A percentile compares a stretch with the other conserved stretches of the same genome.
phyloP scores from a whole-genome alignment of 2,888 invertebrate genomes.

The Rhagophthalmus giganteus region DNA sequence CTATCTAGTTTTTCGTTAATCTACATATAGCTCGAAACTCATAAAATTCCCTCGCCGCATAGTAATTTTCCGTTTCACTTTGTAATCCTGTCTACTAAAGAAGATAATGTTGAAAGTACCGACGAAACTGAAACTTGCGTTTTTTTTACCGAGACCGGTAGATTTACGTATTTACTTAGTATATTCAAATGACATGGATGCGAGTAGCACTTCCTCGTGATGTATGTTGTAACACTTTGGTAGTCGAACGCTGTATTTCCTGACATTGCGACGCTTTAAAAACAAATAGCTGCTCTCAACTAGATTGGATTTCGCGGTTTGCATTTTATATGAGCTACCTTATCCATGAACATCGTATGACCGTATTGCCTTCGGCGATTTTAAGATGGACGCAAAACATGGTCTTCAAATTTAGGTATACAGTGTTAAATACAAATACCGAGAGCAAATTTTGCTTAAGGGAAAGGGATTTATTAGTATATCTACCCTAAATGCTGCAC shows the following conservation, averaged over 20 bases:
- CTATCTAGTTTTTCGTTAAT: slow-evolving; percentile 17
- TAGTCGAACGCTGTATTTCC: slow-evolving; percentile 27
- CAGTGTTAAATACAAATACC: slow-evolving; percentile 39
- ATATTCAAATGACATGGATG: slow-evolving; percentile 36
- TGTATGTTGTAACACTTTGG: slow-evolving; percentile 35
- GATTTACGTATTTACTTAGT: slow-evolving; percentile 29
- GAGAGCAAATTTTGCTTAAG: slow-evolving; percentile 35
- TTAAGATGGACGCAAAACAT: slow-evolving; percentile 38
- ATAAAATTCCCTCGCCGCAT: slow-evolving; percentile 21
- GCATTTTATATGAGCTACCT: slow-evolving; percentile 41
- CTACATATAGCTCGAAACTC: slow-evolving; percentile 18
- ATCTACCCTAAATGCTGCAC: slow-evolving; percentile 29
- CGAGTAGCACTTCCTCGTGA: slow-evolving; percentile 31
- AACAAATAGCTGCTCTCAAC: slow-evolving; percentile 51
- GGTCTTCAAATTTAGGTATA: slow-evolving; percentile 40
- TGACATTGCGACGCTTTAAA: slow-evolving; percentile 43
- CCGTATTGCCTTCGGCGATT: slow-evolving; percentile 36
- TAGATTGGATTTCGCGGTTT: slow-evolving; percentile 50
- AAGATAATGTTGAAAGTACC: slow-evolving; percentile 8
- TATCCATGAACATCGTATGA: slow-evolving; percentile 35
- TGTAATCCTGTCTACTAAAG: slow-evolving; percentile 16
- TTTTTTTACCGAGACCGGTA: slow-evolving; percentile 7
- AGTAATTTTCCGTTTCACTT: slow-evolving; percentile 21
- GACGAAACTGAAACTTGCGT: slow-evolving; percentile 4
- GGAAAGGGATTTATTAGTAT: slow-evolving; percentile 35